Conservation (phyloP, 2,113 vertebrate genomes). For the Anser brachyrhynchus region DNA sequence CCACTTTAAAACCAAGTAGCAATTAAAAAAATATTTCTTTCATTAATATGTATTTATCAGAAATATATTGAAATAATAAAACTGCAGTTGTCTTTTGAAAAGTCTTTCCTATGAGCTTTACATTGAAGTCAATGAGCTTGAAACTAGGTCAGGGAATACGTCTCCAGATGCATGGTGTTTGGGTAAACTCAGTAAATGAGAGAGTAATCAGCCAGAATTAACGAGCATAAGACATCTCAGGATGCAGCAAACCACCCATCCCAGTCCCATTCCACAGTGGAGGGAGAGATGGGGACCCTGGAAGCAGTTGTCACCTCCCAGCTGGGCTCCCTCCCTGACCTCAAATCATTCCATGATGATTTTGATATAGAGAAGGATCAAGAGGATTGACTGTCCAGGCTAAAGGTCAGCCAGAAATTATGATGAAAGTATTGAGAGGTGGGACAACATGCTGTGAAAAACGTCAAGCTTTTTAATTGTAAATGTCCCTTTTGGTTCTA, state of each 20-base stretch:
- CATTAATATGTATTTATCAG: not conserved
- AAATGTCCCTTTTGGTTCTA: not conserved
- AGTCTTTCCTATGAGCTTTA: not conserved
- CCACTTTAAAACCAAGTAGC: not conserved
- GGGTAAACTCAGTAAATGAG: not conserved
- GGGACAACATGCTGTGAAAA: not conserved
- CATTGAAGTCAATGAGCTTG: not conserved
- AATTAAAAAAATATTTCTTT: not conserved
- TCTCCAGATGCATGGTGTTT: not conserved
- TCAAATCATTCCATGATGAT: not conserved
- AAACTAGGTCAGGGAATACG: not conserved
- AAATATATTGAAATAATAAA: not conserved
- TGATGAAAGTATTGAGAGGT: not conserved
- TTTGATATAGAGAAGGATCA: not conserved
- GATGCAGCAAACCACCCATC: not conserved
- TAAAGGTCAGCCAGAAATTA: not conserved
- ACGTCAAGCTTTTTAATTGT: not conserved
- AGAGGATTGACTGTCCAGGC: too few species aligned
- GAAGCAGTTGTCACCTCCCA: not conserved
- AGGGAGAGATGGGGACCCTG: not conserved
- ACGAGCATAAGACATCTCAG: not conserved
- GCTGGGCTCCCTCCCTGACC: not conserved
- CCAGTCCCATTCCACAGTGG: not conserved
- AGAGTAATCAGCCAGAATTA: not conserved
- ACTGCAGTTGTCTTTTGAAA: accelerated